These are phyloP conservation scores for Rutpela maculata DNA, from an alignment of 2,888 invertebrate genomes.

Conservation along the genomic window DNA sequence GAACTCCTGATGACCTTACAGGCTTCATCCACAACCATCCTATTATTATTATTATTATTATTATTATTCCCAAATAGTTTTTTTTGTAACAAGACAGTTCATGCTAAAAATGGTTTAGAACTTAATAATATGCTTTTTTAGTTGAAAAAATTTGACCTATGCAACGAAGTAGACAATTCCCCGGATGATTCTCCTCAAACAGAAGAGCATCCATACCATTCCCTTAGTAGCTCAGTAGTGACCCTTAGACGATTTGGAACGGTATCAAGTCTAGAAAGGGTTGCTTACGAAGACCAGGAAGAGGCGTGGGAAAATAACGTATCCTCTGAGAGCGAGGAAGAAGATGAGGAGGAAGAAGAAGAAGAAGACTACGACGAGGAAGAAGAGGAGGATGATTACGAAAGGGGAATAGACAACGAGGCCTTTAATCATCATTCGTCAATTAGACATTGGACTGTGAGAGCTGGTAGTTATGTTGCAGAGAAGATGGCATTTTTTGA, in stretches of 20 bases:
- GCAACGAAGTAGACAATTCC: constrained; percentile 78
- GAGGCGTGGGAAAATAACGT: constrained; percentile 74
- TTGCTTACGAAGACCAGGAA: constrained; percentile 77
- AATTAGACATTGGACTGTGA: constrained; percentile 83
- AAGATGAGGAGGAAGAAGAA: constrained; percentile 59
- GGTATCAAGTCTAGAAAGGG: constrained; percentile 83
- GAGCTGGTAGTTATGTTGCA: constrained; percentile 87
- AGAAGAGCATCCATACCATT: constrained; percentile 85
- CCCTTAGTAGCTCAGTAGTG: constrained; percentile 78
- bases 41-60: too few species aligned
- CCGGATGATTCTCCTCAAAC: constrained; percentile 83
- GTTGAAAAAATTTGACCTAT: constrained; percentile 26
- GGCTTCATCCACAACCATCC: too few species aligned
- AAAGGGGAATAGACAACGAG: constrained; percentile 70
- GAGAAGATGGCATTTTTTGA: constrained; percentile 87
- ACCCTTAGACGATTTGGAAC: constrained; percentile 80
- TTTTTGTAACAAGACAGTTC: too few species aligned
- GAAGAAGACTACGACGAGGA: constrained; percentile 58
- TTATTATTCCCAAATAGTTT: too few species aligned
- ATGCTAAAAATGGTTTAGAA: too few species aligned
- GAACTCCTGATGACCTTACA: too few species aligned
- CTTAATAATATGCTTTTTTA: not conserved
- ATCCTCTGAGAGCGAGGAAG: constrained; percentile 58
- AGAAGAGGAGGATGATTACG: constrained; percentile 58
- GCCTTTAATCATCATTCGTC: constrained; percentile 69